Conservation (phyloP, 1,140 invertebrate genomes). For the Helicoverpa zea region DNA sequence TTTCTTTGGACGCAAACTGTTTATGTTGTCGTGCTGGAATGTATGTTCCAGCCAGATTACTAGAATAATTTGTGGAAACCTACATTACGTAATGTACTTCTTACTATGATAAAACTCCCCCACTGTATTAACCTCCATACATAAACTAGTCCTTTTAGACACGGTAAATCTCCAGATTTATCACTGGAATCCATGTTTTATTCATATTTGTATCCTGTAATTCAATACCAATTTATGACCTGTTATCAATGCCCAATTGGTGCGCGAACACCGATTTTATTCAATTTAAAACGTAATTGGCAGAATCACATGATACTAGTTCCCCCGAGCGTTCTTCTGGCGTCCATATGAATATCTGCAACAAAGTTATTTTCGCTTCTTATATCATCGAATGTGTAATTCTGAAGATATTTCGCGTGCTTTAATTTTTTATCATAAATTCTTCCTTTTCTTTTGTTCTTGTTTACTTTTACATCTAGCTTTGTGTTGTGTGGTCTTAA, state of each 20-base stretch:
- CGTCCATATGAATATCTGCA: conserved; percentile 9
- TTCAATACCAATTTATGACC: conserved; percentile 22
- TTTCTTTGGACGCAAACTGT: background rate
- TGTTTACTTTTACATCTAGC: background rate
- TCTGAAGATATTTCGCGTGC: background rate
- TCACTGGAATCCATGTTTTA: background rate
- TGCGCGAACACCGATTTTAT: conserved; percentile 9
- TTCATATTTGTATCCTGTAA: conserved; percentile 8
- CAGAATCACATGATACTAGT: conserved; percentile 19
- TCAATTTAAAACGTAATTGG: conserved; percentile 47
- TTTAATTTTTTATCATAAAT: background rate
- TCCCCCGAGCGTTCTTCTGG: background rate
- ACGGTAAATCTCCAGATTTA: conserved; percentile 1
- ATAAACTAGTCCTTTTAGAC: background rate
- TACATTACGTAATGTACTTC: background rate
- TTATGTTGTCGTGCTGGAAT: background rate
- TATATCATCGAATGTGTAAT: background rate
- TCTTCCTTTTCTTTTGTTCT: background rate
- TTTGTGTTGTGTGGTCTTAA: background rate
- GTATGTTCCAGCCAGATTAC: background rate
- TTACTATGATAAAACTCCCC: background rate
- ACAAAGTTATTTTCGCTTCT: background rate
- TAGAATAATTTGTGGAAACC: background rate
- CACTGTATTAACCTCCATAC: background rate
- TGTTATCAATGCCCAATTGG: conserved; percentile 23